Base-by-base conservation (phyloP, 35 echinoderm and acorn worm species). In the Diadema setosum region DNA sequence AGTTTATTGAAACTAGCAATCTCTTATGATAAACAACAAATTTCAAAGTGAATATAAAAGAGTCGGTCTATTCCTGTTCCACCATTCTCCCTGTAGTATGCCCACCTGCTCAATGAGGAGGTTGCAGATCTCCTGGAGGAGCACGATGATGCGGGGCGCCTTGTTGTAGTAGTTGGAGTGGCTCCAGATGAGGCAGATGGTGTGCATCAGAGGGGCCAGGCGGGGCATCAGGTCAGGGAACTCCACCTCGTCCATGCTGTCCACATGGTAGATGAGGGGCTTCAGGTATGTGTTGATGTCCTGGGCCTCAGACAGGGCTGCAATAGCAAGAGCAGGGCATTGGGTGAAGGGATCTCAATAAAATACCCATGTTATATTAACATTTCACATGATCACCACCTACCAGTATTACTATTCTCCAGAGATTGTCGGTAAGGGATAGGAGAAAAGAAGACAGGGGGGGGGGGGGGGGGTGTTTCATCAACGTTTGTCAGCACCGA, bases 151-250 rank as follows among this genome's bases (percentile, higher is more conserved):
- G 39, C 96, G 94, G 17, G 96, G 92, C 39, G 92, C 84, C 15
- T 92, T 98, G 86, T 94, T 98, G 84, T 98, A 98, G 70, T 98
- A 98, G 76, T 98, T 85, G 1, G 96, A 98, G 44, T 98, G 86
- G 37, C 92, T 94, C 96, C 96, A 98, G 45, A 98, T 92, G 9
- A 94, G 89, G 74, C 96, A 98, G 4, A 95, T 82, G 15, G 89
- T 90, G 61, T 97, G 95, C 83, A 97, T 93, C 70, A 97, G 67
- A 15, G 95, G 82, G 18, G 86, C 81, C 14, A 97, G 83, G 24
- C 73, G 88, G 44, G 82, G 58, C 17, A 61, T 69, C 1, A 98
- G 80, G n/a, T 98, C 96, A 52, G 84, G 55, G 55, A 98, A 98
- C 14, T 98, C 96, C 25, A 91, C 89, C 44, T 94, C 88, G 45